A percentile compares a stretch with the other conserved stretches of the same genome.
Conservation (phyloP, 2,113 vertebrate genomes). For the Azemiops feae region DNA sequence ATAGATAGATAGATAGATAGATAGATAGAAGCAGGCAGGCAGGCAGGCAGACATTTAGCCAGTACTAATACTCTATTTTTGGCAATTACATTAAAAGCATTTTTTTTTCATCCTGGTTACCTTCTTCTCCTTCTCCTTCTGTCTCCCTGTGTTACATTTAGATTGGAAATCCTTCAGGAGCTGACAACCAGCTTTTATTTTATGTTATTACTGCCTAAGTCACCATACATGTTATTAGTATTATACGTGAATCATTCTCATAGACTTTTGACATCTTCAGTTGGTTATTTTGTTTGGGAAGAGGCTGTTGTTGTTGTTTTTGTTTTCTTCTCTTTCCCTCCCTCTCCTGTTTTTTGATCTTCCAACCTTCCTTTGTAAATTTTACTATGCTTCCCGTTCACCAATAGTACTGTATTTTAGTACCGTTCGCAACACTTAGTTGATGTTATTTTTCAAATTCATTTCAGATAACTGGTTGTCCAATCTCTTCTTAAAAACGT, state of each 20-base stretch:
- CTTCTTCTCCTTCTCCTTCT: neutral
- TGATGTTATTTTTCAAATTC: neutral
- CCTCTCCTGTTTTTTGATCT: neutral
- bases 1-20: too few relatives aligned
- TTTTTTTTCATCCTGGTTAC: neutral
- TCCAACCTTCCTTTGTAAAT: neutral
- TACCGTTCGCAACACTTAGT: too few relatives aligned
- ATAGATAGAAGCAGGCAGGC: too few relatives aligned
- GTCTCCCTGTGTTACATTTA: neutral
- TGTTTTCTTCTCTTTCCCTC: neutral
- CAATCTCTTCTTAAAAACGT: too few relatives aligned
- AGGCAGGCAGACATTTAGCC: neutral
- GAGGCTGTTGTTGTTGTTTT: neutral
- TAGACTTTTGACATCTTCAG: neutral
- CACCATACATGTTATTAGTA: neutral
- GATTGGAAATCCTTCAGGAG: neutral
- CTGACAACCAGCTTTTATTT: neutral
- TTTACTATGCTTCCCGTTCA: neutral
- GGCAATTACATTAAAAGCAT: neutral
- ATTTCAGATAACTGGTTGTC: too few relatives aligned
- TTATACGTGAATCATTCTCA: too few relatives aligned
- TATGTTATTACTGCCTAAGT: neutral
- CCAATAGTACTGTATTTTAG: neutral
- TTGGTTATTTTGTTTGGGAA: neutral
- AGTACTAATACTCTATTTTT: neutral